These are phyloP conservation scores for Siniperca chuatsi DNA, from an alignment of 2,113 vertebrate genomes.

Conservation along the genomic window DNA sequence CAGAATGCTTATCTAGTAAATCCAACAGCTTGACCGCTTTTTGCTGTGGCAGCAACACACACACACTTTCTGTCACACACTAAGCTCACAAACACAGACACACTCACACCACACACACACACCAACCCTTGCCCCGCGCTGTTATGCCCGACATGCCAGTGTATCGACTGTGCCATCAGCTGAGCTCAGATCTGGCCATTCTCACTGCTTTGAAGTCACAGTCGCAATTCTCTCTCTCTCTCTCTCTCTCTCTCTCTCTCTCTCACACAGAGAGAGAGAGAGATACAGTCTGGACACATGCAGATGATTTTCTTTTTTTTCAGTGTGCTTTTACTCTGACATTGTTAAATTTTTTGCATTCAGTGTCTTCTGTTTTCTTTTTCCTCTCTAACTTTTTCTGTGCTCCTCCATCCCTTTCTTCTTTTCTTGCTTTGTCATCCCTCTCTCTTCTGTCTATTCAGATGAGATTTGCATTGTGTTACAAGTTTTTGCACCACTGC, in stretches of 20 bases:
- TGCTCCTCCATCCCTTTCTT: not conserved
- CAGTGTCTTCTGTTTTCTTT: not conserved
- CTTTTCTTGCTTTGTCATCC: not conserved
- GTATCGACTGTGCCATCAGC: slow-evolving; percentile 57
- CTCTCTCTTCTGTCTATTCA: not conserved
- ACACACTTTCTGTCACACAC: slow-evolving; percentile 25
- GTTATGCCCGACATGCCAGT: slow-evolving; percentile 41
- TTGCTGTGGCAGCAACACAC: slow-evolving; percentile 71
- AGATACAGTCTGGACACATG: slow-evolving; percentile 1
- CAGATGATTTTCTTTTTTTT: not conserved
- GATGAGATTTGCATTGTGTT: slow-evolving; percentile 8
- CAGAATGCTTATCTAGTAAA: slow-evolving; percentile 79
- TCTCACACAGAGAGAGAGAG: not conserved
- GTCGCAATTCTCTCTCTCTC: not conserved
- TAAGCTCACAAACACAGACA: slow-evolving; percentile 28
- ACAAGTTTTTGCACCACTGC: not conserved
- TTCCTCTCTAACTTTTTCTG: not conserved
- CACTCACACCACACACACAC: slow-evolving; percentile 17
- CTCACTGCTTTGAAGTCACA: slow-evolving; percentile 44
- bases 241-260: too few relatives aligned
- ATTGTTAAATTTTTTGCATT: not conserved
- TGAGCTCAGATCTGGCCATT: slow-evolving; percentile 52
- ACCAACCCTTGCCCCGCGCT: slow-evolving; percentile 5
- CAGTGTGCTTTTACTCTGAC: not conserved
- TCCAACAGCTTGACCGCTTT: slow-evolving; percentile 75